Evolutionary conservation across 2,113 vertebrate species (phyloP), one percentile per base, ranked within the genome.

Genomic region (Lepisosteus osseus): DNA sequence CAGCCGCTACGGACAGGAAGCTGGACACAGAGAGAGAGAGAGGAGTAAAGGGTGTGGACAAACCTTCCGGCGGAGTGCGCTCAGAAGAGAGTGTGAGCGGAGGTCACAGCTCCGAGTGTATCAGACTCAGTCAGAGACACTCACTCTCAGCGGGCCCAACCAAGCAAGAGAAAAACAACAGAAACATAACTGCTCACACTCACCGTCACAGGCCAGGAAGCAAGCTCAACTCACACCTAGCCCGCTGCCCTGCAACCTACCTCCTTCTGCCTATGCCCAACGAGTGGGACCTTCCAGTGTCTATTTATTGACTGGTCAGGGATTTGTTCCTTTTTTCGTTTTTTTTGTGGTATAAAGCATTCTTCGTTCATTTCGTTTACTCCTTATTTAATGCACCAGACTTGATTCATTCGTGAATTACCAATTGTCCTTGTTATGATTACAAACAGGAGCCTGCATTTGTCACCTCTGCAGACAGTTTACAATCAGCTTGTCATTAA

Each of bases 101-200:
- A 92, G 89, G 89, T 90, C 91, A 88, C 89, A 90, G 89, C 90
- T 93, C 92, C 90, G 88, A 93, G 91, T 88, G 91, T 90, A 92
- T 93, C 90, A 93, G 92, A 94, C 90, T 94, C 92, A 93, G 90
- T 94, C 92, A 93, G 90, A 92, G 89, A 93, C 91, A 92, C 89
- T 86, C 89, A 89, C 91, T 92, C 91, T 92, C 91, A 90, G 92
- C 90, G 89, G 91, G 91, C 90, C 92, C 91, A 93, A 92, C 91
- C 93, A 94, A 93, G 90, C 91, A 92, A 92, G 92, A 91, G 87
- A 92, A 91, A 93, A 90, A 94, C 90, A 94, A 94, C 89, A 94
- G 87, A 88, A 87, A 93, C 83, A 82, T 92, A 90, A 93, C 90
- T 93, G 85, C 91, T 91, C 90, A 88, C 90, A 88, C 90, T 89